phyloP scores from a whole-genome alignment of 2,888 invertebrate species.

The Napeogenes inachia region DNA sequence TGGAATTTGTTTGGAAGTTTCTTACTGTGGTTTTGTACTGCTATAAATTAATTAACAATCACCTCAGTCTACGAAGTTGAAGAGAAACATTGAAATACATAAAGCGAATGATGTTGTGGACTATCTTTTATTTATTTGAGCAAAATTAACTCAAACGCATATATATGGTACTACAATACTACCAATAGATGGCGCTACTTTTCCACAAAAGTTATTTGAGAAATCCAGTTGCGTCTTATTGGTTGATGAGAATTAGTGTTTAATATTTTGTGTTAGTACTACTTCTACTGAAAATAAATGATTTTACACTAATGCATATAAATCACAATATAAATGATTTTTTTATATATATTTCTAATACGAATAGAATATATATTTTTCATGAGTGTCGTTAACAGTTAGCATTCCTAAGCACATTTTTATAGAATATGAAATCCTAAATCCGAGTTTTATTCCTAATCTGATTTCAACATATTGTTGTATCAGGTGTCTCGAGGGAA shows the following conservation, averaged over 20 bases:
- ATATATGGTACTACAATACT: too few species aligned
- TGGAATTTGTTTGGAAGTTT: conserved; percentile 29
- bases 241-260: too few species aligned
- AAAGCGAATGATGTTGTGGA: conserved; percentile 33
- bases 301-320: too few species aligned
- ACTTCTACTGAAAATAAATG: too few species aligned
- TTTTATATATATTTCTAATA: too few species aligned
- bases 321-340: too few species aligned
- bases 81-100: conserved; percentile 32
- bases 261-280: too few species aligned
- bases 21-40: conserved; percentile 26
- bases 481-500: conserved; percentile 1
- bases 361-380: background rate
- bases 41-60: conserved; percentile 58
- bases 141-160: conserved; percentile 36
- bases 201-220: too few species aligned
- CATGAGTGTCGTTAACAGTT: too few species aligned
- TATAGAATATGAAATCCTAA: conserved; percentile 2
- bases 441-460: background rate
- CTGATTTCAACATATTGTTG: conserved; percentile 1
- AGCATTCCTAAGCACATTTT: background rate
- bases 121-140: conserved; percentile 29
- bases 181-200: too few species aligned
- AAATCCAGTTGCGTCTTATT: too few species aligned
- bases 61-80: conserved; percentile 32